phyloP scores from a whole-genome alignment of 2,113 vertebrate genomes.

The Sinocyclocheilus anshuiensis region DNA sequence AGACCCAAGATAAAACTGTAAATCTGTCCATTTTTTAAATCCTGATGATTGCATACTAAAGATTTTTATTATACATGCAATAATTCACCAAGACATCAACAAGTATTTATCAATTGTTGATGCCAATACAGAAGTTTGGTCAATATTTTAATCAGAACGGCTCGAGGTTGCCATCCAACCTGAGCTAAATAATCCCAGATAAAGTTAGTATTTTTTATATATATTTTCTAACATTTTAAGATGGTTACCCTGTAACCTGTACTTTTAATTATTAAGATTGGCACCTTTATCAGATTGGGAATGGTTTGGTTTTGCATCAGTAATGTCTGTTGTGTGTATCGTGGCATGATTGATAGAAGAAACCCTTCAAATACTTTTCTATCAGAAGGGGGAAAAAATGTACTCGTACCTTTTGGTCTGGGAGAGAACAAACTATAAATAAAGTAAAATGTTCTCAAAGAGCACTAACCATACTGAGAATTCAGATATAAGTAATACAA shows the following conservation, averaged over 20 bases:
- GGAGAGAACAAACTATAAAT: conserved; percentile 1
- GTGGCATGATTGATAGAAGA: neutral
- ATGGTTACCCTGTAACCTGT: neutral
- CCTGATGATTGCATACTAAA: neutral
- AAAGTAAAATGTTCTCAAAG: conserved; percentile 4
- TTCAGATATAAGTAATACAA: neutral
- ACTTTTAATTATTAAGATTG: neutral
- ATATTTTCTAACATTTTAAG: neutral
- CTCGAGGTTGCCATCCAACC: neutral
- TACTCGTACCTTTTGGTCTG: neutral
- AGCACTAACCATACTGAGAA: neutral
- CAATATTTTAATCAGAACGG: neutral
- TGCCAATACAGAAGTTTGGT: neutral
- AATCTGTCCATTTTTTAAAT: neutral
- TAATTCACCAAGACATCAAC: neutral
- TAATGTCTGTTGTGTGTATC: neutral
- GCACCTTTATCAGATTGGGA: neutral
- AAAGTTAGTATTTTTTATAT: neutral
- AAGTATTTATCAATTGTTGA: neutral
- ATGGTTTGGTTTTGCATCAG: neutral
- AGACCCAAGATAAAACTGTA: neutral
- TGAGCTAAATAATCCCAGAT: neutral
- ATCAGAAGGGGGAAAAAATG: neutral
- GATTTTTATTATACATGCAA: neutral
- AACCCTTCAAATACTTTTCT: neutral